A percentile compares a stretch with the other conserved stretches of the same genome.
These are phyloP conservation scores for Hippocampus kuda DNA, from an alignment of 2,797 vertebrate genomes.

Conservation along the genomic window DNA sequence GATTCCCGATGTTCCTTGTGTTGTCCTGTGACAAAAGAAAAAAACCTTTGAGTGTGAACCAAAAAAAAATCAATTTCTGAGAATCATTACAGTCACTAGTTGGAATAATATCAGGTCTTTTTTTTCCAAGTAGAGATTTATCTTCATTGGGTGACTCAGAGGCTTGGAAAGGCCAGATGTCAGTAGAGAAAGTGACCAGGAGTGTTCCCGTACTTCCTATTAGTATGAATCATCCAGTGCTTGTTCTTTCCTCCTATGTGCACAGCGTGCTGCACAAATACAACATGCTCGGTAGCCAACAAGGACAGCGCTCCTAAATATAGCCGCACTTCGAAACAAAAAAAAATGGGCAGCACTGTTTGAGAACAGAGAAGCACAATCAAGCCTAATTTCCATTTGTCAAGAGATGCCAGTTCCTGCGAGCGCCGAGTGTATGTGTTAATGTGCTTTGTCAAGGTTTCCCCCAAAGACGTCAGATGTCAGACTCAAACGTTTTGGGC, in stretches of 20 bases:
- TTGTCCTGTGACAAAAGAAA: not conserved
- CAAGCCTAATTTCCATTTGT: constrained; percentile 21
- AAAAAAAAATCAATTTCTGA: not conserved
- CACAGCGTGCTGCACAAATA: constrained; percentile 57
- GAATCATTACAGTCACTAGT: not conserved
- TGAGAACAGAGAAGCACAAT: not conserved
- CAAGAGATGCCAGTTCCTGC: constrained; percentile 7
- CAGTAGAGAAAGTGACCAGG: constrained; percentile 44
- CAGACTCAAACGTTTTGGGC: not conserved
- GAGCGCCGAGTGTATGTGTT: not conserved
- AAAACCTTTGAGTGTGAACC: not conserved
- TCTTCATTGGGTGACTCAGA: constrained; percentile 25
- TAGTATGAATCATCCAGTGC: constrained; percentile 38
- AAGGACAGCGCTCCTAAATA: constrained; percentile 60
- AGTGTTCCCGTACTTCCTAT: constrained; percentile 38
- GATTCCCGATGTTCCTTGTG: not conserved
- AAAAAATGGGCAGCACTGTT: constrained; percentile 23
- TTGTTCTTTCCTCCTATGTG: constrained; percentile 21
- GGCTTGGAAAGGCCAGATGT: constrained; percentile 29
- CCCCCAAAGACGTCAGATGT: not conserved
- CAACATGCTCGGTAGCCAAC: constrained; percentile 56
- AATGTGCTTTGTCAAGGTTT: constrained; percentile 1
- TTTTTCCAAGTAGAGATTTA: not conserved
- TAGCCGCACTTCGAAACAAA: constrained; percentile 60
- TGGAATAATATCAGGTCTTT: not conserved